Conservation (phyloP, 2,113 vertebrate genomes). For the Spheniscus mendiculus region DNA sequence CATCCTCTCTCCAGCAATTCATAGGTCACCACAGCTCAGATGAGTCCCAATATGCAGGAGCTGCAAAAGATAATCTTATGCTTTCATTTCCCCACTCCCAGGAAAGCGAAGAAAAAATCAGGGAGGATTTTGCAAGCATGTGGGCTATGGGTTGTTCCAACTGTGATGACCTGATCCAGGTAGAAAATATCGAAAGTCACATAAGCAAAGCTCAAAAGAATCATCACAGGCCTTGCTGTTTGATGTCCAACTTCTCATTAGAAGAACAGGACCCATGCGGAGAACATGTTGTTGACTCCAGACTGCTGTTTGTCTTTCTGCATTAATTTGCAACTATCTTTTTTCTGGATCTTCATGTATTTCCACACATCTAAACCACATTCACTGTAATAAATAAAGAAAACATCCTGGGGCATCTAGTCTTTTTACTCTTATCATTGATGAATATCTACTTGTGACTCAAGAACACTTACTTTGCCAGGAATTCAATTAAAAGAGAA, state of each 20-base stretch:
- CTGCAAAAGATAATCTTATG: neutral
- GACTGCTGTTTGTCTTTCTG: neutral
- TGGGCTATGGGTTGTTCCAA: neutral
- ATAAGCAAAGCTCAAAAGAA: neutral
- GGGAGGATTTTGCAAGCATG: neutral
- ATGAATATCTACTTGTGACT: neutral
- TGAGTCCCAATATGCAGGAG: neutral
- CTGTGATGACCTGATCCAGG: neutral
- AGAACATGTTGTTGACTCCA: neutral
- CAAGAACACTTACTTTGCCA: neutral
- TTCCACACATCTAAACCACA: neutral
- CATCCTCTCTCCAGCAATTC: neutral
- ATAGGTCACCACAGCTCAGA: neutral
- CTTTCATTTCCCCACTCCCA: neutral
- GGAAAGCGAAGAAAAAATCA: neutral
- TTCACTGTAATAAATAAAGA: neutral
- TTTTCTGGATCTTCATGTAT: neutral
- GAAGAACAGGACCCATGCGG: neutral
- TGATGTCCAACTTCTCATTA: neutral
- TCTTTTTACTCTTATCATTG: neutral
- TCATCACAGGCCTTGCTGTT: neutral
- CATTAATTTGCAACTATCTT: neutral
- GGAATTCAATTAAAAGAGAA: conserved; percentile 52
- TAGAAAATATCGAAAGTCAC: neutral
- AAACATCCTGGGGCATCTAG: neutral